A percentile compares a stretch with the other conserved stretches of the same genome.
phyloP scores from a whole-genome alignment of 1,140 invertebrate species.

The Drosophila pruinosa region DNA sequence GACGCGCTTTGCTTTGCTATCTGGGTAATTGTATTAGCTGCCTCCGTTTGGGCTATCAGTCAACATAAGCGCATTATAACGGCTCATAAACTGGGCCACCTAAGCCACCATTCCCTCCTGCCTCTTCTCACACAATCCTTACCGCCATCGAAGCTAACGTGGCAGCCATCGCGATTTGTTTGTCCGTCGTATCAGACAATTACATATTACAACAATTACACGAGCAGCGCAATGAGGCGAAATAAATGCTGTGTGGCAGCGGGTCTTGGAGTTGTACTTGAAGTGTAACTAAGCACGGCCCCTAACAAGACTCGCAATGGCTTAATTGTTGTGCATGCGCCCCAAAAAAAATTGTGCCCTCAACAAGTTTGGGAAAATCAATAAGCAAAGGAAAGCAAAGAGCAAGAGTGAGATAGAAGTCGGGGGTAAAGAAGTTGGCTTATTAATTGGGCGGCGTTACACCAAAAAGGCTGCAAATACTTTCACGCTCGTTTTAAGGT shows the following conservation, averaged over 20 bases:
- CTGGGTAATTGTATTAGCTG: conserved; percentile 75
- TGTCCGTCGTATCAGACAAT: conserved; percentile 55
- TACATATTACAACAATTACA: conserved; percentile 75
- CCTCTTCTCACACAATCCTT: background rate
- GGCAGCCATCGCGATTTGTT: conserved; percentile 35
- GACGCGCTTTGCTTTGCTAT: conserved; percentile 37
- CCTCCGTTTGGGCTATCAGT: conserved; percentile 35
- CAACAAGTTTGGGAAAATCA: conserved; percentile 73
- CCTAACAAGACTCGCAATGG: conserved; percentile 34
- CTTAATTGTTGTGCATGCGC: conserved; percentile 64
- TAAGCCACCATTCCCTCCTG: background rate
- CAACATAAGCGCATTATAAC: conserved; percentile 72
- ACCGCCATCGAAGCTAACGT: background rate
- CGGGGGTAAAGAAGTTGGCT: conserved; percentile 7
- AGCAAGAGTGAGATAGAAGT: background rate
- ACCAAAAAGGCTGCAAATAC: conserved; percentile 70
- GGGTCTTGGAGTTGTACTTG: conserved; percentile 18
- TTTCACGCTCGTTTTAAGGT: conserved; percentile 76
- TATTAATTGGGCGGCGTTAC: conserved; percentile 72
- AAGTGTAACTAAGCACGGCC: conserved; percentile 27
- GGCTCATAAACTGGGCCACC: conserved; percentile 54
- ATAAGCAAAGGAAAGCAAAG: conserved; percentile 31
- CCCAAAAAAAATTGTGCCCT: conserved; percentile 32
- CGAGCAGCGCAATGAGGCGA: conserved; percentile 58
- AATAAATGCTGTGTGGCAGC: conserved; percentile 53